Conservation (phyloP, 2,888 invertebrate species). For the Merodon equestris region DNA sequence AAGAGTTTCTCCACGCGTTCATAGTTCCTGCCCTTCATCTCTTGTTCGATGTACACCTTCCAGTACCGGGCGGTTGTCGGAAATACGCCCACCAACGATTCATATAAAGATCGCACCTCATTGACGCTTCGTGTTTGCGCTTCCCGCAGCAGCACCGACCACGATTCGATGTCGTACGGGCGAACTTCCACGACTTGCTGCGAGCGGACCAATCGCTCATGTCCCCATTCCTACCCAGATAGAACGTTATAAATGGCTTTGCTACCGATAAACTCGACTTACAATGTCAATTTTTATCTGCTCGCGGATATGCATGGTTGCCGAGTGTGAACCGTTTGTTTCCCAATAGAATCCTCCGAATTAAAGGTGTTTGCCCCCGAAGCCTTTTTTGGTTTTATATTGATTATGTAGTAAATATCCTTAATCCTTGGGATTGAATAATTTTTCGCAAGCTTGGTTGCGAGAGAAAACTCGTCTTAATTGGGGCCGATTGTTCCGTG, state of each 20-base stretch:
- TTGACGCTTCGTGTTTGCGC: constrained; percentile 92
- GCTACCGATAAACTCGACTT: constrained; percentile 66
- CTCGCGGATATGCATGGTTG: constrained; percentile 76
- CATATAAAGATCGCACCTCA: constrained; percentile 94
- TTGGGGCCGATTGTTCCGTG: not conserved
- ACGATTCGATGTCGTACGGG: constrained; percentile 97
- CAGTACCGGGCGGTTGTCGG: constrained; percentile 98
- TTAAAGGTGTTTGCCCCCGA: too few relatives aligned
- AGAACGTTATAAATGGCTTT: too few relatives aligned
- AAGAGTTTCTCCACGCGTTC: constrained; percentile 99
- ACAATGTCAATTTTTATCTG: constrained; percentile 79
- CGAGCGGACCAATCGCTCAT: constrained; percentile 89
- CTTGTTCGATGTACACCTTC: constrained; percentile 99
- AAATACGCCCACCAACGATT: constrained; percentile 95
- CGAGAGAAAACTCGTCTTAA: constrained; percentile 23
- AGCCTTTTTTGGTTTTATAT: too few relatives aligned
- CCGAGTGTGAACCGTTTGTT: not conserved
- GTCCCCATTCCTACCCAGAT: constrained; percentile 88
- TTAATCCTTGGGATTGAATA: too few relatives aligned
- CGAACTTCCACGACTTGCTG: constrained; percentile 92
- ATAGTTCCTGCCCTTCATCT: constrained; percentile 97
- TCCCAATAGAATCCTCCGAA: too few relatives aligned
- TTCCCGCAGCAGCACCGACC: constrained; percentile 97
- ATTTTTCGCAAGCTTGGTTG: not conserved
- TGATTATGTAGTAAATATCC: too few relatives aligned